phyloP scores from a whole-genome alignment of 2,113 vertebrate genomes.

The Embiotoca jacksoni region DNA sequence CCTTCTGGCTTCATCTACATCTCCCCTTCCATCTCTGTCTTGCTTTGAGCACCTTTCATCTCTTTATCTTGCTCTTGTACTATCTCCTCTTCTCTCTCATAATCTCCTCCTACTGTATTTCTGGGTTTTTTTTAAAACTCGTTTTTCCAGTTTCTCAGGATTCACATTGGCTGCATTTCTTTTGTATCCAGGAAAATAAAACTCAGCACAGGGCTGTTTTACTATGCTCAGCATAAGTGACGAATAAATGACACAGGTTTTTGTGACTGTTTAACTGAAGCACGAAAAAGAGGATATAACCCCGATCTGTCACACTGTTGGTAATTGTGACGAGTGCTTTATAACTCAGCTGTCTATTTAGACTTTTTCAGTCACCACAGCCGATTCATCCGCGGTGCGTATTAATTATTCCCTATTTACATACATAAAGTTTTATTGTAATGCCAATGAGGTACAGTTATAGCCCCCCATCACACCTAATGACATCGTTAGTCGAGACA shows the following conservation, averaged over 20 bases:
- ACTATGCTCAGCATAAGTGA: slow-evolving; percentile 26
- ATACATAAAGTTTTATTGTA: slow-evolving; percentile 53
- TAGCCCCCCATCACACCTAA: slow-evolving; percentile 51
- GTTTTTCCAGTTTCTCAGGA: neutral
- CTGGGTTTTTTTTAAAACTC: neutral
- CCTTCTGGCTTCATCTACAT: slow-evolving; percentile 75
- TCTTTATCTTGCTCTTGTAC: slow-evolving; percentile 30
- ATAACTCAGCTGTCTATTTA: no score
- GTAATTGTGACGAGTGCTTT: slow-evolving; percentile 23
- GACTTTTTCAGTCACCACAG: slow-evolving; percentile 8
- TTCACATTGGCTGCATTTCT: neutral
- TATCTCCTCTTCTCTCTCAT: slow-evolving; percentile 12
- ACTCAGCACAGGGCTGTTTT: slow-evolving; percentile 12
- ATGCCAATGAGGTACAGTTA: slow-evolving; percentile 46
- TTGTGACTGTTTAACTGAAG: slow-evolving; percentile 31
- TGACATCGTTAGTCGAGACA: slow-evolving; percentile 43
- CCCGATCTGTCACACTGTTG: slow-evolving; percentile 36
- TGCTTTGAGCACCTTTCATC: slow-evolving; percentile 34
- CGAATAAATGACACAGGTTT: slow-evolving; percentile 34
- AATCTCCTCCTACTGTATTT: slow-evolving; percentile 15
- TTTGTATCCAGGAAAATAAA: slow-evolving; percentile 12
- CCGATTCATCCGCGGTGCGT: slow-evolving; percentile 3
- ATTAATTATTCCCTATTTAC: slow-evolving; percentile 50
- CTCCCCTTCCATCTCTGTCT: slow-evolving; percentile 56
- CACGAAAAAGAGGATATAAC: slow-evolving; percentile 31